These are phyloP conservation scores for Psittacula echo DNA, from an alignment of 2,797 vertebrate genomes.

Conservation along the genomic window DNA sequence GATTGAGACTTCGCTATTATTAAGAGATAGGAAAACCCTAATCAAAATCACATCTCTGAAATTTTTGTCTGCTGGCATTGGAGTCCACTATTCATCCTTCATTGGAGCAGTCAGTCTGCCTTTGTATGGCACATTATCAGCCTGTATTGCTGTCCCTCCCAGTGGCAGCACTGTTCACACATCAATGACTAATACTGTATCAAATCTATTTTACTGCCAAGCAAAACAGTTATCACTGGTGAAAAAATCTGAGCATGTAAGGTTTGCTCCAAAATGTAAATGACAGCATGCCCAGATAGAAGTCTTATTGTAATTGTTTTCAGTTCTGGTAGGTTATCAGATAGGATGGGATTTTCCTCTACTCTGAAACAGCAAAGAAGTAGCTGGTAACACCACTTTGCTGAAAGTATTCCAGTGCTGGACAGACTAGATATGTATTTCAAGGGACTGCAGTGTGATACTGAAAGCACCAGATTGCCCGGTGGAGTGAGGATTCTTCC, in stretches of 20 bases:
- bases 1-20: neutral
- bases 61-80: neutral
- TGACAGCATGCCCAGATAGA: neutral
- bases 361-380: neutral
- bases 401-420: neutral
- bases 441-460: neutral
- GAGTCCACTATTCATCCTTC: neutral
- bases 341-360: neutral
- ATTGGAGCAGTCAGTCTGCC: neutral
- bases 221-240: neutral
- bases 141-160: neutral
- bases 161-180: neutral
- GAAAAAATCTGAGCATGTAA: neutral
- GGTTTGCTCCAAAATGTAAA: neutral
- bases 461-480: neutral
- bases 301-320: neutral
- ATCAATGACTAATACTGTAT: neutral
- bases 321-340: neutral
- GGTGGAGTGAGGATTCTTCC: neutral
- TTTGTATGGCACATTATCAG: neutral
- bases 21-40: neutral
- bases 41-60: neutral
- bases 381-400: neutral
- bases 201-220: neutral
- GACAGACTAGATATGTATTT: neutral